Base-by-base conservation (phyloP, 2,888 invertebrate genomes). In the Napeogenes sylphis region DNA sequence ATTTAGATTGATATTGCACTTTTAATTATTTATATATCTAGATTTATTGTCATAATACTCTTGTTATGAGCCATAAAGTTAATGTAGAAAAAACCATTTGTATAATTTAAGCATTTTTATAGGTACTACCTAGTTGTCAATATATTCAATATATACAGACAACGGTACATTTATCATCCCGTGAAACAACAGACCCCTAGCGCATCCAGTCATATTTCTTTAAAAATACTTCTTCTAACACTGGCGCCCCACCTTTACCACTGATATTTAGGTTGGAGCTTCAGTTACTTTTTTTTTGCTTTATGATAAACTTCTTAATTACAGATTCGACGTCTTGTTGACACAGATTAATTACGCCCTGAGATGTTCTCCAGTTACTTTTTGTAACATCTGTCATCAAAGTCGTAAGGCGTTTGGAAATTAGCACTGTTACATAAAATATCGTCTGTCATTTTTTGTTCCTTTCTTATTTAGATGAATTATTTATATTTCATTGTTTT, bases 281-380 rank as follows among this genome's bases (percentile, higher is more conserved):
- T 59, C 68, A 65, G 65, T 56, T 69, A 65, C 65, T 61, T 71
- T 72, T 72, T 72, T 72, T 73, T 70, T 71, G 68, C 69, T 71
- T 72, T 73, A 72, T 75, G 70, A 74, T 73, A 71, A 74, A 75
- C 71, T 73, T 73, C 73, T 73, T 75, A 73, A 75, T 74, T 75
- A 73, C 68, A 63, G 69, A 73, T 74, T 75, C 73, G 74, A 75
- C 71, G 68, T 68, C 67, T 66, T 66, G 73, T 71, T 71, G 74
- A 74, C 75, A 71, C 63, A 69, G 74, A 75, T 73, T 73, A 72
- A 75, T 75, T 74, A 64, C 45, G 64, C 64, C 61, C 35, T 42
- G 65, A 58, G 64, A 59, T 64, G 47, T 61, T 64, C 42, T 35
- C 55, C 55, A 54, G 21, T 61, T 62, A 58, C 51, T 55, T 64